Base-by-base conservation (phyloP, 2,113 vertebrate genomes). In the Progne subis region DNA sequence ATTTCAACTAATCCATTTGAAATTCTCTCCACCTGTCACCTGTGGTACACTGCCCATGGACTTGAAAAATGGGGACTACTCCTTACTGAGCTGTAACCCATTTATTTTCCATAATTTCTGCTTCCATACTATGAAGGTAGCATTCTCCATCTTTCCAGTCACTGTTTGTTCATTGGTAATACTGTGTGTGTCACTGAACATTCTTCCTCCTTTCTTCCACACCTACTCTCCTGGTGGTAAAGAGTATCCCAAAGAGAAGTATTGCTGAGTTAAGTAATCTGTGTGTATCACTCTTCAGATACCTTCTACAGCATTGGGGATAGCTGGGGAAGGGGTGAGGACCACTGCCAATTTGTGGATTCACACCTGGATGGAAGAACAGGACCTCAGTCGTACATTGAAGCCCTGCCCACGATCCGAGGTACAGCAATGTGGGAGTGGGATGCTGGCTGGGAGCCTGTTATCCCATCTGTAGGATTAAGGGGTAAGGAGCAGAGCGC, bases 331-430 rank as follows among this genome's bases (percentile, higher is more conserved):
- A 98, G 99, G 94, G 99, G 99, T 2, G 99, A 99, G 89, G 99
- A 99, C 97, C 99, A 99, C 84, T 99, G 99, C 94, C 99, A 99
- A 70, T 99, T 99, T 98, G 99, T 99, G 93, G 99, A 99, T 97
- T 99, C 99, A 31, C 98, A 99, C 94, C 96, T 99, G 91, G 99
- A 99, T 8, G 99, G 99, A 95, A 98, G 99, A 97, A 99, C 99
- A 0, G 99, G 99, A 82, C 99, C 99, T 31, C 98, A 98, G 78
- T 97, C 98, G 1, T 98, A 99, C 7, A 94, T 99, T 37, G 98
- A 98, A 91, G 97, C 96, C 80, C 97, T 99, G 88, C 99, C 99
- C 70, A 96, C 98, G 65, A 98, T 99, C 95, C 98, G 97, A 98
- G 99, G 99, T 99, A 98, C 57, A 20, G 41, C 41, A 53, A 0